Base-by-base conservation (phyloP, 2,888 invertebrate genomes). In the Scelioninae gen. 1 region DNA sequence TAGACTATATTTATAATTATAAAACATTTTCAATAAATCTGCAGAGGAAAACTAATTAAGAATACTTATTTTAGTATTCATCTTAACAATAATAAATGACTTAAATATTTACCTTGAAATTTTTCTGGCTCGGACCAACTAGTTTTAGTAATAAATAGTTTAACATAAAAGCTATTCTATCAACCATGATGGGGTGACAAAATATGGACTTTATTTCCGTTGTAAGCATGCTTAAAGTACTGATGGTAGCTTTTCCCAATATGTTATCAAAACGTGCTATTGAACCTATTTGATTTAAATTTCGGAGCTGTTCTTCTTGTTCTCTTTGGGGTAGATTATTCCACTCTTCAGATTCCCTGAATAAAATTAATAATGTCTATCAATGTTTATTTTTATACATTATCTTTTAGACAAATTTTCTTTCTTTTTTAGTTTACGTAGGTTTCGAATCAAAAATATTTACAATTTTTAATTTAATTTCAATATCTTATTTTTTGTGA, bases 241-340 rank as follows among this genome's bases (percentile, higher is more conserved):
- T 95, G 79, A 98, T 97, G 0, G 98, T 99, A 92, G 97, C 96
- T 66, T 95, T 95, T 0, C 98, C 98, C 80, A 98, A 94, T 86
- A 98, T 96, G 93, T 98, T 98, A 93, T 98, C 97, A 93, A 98
- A 98, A 81, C 96, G 94, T 0, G 98, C 98, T 87, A 97, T 93
- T 95, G 96, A 96, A 34, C 97, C 97, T 56, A 95, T 94, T 88
- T 97, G 96, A 32, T 95, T 94, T 53, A 97, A 93, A 88, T 95
- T 95, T 0, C 94, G 92, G 72, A 96, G 93, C 90, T 96, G 96
- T 91, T 97, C 96, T 11, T 95, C 94, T 5, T 96, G 94, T 90
- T 98, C 98, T 56, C 94, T 94, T 0, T 93, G 92, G 0, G 96
- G 93, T 65, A 98, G 92, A 49, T 91, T 93, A 16, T 94, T 92